Evolutionary conservation across 2,797 vertebrate genomes (phyloP).

Genomic region (Ceryle rudis): DNA sequence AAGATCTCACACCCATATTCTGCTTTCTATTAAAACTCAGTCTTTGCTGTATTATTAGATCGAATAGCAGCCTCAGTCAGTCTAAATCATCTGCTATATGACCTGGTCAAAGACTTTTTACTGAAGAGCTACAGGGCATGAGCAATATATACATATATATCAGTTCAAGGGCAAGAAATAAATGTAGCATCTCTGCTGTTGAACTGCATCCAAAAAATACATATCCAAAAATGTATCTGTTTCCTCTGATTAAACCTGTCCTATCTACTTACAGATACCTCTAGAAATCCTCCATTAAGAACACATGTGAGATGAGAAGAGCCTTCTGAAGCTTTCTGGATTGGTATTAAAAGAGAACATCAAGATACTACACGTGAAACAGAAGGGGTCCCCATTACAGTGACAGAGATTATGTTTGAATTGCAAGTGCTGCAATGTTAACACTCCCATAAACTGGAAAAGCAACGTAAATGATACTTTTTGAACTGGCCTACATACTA

Average conservation of each 20-base stretch:
- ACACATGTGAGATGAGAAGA: conserved; percentile 81
- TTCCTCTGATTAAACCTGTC: neutral
- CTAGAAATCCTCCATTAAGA: conserved; percentile 84
- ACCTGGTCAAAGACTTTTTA: neutral
- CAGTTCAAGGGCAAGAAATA: neutral
- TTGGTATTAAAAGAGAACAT: neutral
- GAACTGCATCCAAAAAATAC: neutral
- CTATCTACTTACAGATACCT: conserved; percentile 78
- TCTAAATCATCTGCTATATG: neutral
- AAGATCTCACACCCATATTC: neutral
- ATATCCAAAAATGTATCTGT: neutral
- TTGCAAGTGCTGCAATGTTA: neutral
- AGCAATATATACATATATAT: fast-evolving
- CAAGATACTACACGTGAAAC: neutral
- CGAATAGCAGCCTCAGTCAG: neutral
- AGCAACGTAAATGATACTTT: neutral
- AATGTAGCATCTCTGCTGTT: neutral
- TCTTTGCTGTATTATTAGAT: neutral
- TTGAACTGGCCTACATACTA: conserved; percentile 13
- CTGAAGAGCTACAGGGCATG: neutral
- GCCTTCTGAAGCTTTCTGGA: neutral
- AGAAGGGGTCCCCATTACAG: neutral
- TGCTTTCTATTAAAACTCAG: neutral
- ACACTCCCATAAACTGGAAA: neutral
- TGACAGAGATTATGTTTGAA: neutral